Base-by-base conservation (phyloP, 2,888 invertebrate species). In the Aelia acuminata region DNA sequence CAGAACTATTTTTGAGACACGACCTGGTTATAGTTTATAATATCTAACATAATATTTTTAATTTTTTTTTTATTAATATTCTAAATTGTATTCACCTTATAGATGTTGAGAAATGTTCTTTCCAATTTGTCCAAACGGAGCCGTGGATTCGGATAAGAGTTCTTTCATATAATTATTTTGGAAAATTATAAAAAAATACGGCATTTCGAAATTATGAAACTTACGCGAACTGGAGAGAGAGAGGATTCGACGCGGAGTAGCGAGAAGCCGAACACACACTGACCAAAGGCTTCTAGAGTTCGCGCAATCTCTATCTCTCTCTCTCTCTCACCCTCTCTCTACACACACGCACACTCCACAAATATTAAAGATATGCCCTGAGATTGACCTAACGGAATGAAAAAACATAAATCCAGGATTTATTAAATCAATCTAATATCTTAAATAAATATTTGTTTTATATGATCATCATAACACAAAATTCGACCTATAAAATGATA, bases 221-320 rank as follows among this genome's bases (percentile, higher is more conserved):
- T 70, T 70, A 70, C 63, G 31, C 57, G 57, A 57, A 26, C 57
- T 57, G 57, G 11, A 70, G 63, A 70, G 31, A 35, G 63, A 70
- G 63, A 70, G 2, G 35, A 70, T 18, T 7, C 18, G 63, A 70
- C 63, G 63, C 31, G 63, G 63, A 18, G 63, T 31, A 35, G 63
- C 63, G 31, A 35, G 35, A 11, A 7, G 8, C 35, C 63, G 20
- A 10, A 8, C 63, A 70, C 63, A 70, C 63, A 70, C 63, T 70
- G 63, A 70, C 18, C 63, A 1, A 53, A 13, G 2, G 20, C 18
- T 8, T 13, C 49, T 48, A 49, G 1, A 8, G 31, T 4, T 20
- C 63, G 63, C 63, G 63, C 63, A 70, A 63, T 35, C 63, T 70
- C 63, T 35, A 31, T 35, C 26, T 4, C 57, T 20, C 1, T 5